Evolutionary conservation across 2,888 invertebrate genomes (phyloP), one percentile per base, ranked within the genome.

Genomic region (Tachina lurida): DNA sequence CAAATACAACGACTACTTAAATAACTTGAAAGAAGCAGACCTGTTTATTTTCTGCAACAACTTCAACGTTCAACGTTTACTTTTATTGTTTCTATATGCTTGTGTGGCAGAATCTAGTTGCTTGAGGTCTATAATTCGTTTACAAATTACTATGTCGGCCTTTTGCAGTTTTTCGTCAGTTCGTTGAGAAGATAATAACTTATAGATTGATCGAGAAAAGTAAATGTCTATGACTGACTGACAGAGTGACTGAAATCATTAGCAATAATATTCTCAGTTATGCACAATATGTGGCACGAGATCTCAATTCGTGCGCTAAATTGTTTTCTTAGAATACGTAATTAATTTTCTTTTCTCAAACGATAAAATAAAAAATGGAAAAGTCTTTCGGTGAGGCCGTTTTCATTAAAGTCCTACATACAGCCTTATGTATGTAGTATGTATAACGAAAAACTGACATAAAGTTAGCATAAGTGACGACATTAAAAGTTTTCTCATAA

Each of bases 71-170:
- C 10, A 71, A 39, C 41, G 52, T 68, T 47, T 17, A 15, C 39
- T 47, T 63, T 70, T 58, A 63, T 75, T 70, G 41, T 47, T 49
- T 12, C 9, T 43, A 17, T 60, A 10, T 45, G 45, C 54, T 43
- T 56, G 47, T 39, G 39, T 74, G 43, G 10, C 17, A 41, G 15
- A 19, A 13, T 74, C 58, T 58, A 67, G 68, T 62, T 68, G 19
- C 49, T 31, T 60, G 47, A 68, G 62, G 73, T 79, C 77, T 74
- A 80, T 79, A 87, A 85, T 87, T 87, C 82, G 86, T 62, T 82
- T 83, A 87, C 87, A 88, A 88, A 88, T 88, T 88, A 87, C 88
- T 88, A 87, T 88, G 88, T 88, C 86, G 88, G 88, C 76, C 73
- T 88, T 75, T 88, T 84, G 86, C 84, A 84, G 86, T 88, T 88